Conservation (phyloP, 2,888 invertebrate genomes). For the Hoplodrina ambigua region DNA sequence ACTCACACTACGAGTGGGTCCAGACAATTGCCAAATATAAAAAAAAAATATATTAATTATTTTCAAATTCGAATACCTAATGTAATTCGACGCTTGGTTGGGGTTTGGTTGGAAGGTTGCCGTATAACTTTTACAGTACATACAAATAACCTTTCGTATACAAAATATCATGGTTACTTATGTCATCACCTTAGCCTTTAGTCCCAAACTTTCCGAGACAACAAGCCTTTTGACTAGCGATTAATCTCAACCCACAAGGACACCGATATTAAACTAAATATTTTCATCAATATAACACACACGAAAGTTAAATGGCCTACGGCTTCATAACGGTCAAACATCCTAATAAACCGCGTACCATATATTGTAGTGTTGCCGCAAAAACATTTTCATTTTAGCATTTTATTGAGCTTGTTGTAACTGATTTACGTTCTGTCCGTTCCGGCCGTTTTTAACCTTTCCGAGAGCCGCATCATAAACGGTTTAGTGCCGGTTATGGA, state of each 20-base stretch:
- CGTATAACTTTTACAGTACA: too few relatives aligned
- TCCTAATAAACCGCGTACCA: slow-evolving; percentile 67
- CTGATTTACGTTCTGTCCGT: slow-evolving; percentile 82
- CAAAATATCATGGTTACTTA: slow-evolving; percentile 10
- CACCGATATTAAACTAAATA: slow-evolving; percentile 42
- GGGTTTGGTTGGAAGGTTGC: too few relatives aligned
- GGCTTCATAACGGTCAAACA: slow-evolving; percentile 61
- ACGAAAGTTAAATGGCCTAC: slow-evolving; percentile 55
- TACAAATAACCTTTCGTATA: slow-evolving; percentile 9
- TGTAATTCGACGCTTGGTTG: too few relatives aligned
- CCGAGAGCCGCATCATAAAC: slow-evolving; percentile 87
- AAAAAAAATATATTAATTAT: too few relatives aligned
- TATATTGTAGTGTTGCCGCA: slow-evolving; percentile 68
- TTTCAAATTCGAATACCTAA: too few relatives aligned
- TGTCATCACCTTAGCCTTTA: not conserved
- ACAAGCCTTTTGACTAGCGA: slow-evolving; percentile 20
- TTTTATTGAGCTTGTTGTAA: slow-evolving; percentile 78
- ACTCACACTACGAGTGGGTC: too few relatives aligned
- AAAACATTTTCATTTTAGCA: slow-evolving; percentile 77
- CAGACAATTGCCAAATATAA: too few relatives aligned
- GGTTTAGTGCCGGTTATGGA: slow-evolving; percentile 86
- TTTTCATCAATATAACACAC: slow-evolving; percentile 53
- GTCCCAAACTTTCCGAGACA: slow-evolving; percentile 1
- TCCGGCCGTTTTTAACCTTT: slow-evolving; percentile 86
- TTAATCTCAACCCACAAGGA: slow-evolving; percentile 28